Evolutionary conservation across 2,888 invertebrate genomes (phyloP).

Genomic region (Tenthredo mesomela): DNA sequence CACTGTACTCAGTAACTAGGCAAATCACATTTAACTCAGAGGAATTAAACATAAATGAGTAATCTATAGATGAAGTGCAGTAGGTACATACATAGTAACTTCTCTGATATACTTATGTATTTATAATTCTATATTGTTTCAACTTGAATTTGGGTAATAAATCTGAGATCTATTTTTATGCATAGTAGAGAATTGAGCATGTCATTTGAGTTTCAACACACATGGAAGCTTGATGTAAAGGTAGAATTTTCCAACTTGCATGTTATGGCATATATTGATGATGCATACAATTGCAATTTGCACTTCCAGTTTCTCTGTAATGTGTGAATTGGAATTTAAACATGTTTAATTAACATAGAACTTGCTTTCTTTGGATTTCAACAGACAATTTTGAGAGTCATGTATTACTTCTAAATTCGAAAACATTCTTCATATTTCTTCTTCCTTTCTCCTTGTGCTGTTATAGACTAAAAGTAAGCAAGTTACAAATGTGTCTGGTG

Average conservation of each 20-base stretch:
- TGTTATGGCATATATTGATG: neutral
- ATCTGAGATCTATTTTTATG: neutral
- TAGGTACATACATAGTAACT: no score
- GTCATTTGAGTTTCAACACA: neutral
- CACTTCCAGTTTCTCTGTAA: neutral
- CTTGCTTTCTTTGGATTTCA: neutral
- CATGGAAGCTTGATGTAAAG: neutral
- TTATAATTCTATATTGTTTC: conserved; percentile 6
- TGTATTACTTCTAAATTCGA: neutral
- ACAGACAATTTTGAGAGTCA: neutral
- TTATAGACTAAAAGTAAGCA: conserved; percentile 14
- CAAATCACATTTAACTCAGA: neutral
- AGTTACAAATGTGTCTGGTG: conserved; percentile 55
- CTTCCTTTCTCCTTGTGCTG: neutral
- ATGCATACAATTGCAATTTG: neutral
- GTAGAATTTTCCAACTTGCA: neutral
- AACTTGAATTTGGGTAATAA: conserved; percentile 13
- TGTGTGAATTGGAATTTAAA: neutral
- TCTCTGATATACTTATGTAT: neutral
- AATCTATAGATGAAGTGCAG: neutral
- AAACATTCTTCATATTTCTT: neutral
- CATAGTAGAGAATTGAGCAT: conserved; percentile 22
- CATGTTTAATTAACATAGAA: neutral
- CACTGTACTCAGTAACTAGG: neutral
- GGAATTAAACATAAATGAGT: neutral